Conservation (phyloP, 2,797 vertebrate species). For the Glyptemys insculpta region DNA sequence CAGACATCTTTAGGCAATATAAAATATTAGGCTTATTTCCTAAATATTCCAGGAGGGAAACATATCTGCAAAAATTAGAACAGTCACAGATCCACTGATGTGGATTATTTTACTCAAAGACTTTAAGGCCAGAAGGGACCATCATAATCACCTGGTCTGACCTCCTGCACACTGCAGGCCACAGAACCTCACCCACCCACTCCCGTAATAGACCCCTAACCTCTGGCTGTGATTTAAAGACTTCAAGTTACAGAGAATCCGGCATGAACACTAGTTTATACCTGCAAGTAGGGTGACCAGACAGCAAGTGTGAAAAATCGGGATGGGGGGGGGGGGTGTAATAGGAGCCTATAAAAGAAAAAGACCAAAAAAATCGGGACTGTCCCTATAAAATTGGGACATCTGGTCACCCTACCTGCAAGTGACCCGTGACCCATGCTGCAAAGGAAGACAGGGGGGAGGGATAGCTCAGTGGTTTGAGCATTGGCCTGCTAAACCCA, state of each 20-base stretch:
- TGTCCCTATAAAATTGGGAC: too few relatives aligned
- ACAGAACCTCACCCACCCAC: background rate
- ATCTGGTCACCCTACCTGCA: too few relatives aligned
- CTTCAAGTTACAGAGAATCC: background rate
- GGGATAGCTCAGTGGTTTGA: too few relatives aligned
- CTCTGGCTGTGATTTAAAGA: background rate
- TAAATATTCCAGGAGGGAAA: background rate
- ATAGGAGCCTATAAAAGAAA: too few relatives aligned
- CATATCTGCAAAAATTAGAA: background rate
- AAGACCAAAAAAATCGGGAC: too few relatives aligned
- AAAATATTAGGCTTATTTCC: background rate
- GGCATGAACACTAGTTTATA: background rate
- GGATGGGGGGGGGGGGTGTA: too few relatives aligned
- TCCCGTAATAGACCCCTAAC: background rate
- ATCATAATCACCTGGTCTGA: background rate
- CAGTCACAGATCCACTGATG: background rate
- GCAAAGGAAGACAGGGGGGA: background rate
- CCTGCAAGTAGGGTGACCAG: background rate
- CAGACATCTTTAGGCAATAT: background rate
- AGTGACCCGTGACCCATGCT: background rate
- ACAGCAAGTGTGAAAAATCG: too few relatives aligned
- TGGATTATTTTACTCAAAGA: background rate
- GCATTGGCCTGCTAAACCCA: too few relatives aligned
- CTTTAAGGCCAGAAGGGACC: background rate
- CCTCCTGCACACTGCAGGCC: background rate